Conservation (phyloP, 2,797 vertebrate genomes). For the Aphelocoma californica region DNA sequence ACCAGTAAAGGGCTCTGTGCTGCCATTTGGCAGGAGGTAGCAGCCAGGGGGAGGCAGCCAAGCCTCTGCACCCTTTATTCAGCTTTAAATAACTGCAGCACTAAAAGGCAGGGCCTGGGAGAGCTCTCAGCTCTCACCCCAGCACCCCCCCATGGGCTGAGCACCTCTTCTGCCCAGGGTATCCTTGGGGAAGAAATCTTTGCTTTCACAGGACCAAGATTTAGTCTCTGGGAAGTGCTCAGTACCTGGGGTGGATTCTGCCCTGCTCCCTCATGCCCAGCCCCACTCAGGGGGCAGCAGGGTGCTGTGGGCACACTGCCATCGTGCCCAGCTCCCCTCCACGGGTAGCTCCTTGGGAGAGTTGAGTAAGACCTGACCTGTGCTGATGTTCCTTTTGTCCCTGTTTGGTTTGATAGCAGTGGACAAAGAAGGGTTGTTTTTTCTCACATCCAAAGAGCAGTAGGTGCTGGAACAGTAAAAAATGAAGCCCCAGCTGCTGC, state of each 20-base stretch:
- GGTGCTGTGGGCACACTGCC: too few relatives aligned
- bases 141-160: not conserved
- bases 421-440: accelerated
- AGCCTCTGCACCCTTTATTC: not conserved
- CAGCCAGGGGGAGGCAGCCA: accelerated
- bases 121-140: not conserved
- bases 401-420: not conserved
- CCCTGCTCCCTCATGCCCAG: not conserved
- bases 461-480: not conserved
- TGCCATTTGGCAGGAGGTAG: not conserved
- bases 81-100: not conserved
- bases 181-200: not conserved
- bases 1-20: not conserved
- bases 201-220: not conserved
- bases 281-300: not conserved
- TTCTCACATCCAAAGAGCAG: not conserved
- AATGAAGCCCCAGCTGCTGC: not conserved
- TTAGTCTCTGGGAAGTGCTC: not conserved
- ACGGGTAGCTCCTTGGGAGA: accelerated
- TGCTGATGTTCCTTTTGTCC: not conserved
- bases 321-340: accelerated
- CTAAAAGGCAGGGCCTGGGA: not conserved
- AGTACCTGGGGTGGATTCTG: not conserved
- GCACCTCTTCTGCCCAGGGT: not conserved
- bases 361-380: not conserved